Evolutionary conservation across 1,140 invertebrate genomes (phyloP).

Genomic region (Berghia stephanieae): DNA sequence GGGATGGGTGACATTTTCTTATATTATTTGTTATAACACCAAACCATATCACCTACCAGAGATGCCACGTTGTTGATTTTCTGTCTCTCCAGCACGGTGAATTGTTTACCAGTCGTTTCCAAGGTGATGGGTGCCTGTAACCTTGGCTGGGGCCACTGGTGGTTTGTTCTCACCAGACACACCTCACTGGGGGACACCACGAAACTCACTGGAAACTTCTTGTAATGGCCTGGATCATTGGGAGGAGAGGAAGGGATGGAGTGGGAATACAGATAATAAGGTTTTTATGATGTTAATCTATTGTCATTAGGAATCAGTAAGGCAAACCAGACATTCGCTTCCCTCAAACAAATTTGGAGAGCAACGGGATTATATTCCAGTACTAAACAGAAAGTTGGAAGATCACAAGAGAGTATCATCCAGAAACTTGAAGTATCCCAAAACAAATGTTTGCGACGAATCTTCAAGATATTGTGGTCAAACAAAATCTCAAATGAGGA

Average conservation of each 20-base stretch:
- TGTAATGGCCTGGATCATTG: slow-evolving; percentile 39
- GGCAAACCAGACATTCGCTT: too few species aligned
- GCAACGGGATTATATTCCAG: too few species aligned
- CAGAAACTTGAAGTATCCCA: too few species aligned
- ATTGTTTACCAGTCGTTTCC: slow-evolving; percentile 53
- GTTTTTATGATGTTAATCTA: neutral
- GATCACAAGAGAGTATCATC: too few species aligned
- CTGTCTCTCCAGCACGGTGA: slow-evolving; percentile 53
- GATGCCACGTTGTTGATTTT: slow-evolving; percentile 58
- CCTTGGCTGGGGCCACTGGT: slow-evolving; percentile 62
- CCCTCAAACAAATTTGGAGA: too few species aligned
- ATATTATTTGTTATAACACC: neutral
- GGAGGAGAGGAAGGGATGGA: neutral
- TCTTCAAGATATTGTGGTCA: too few species aligned
- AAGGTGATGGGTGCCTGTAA: slow-evolving; percentile 51
- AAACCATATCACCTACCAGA: slow-evolving; percentile 47
- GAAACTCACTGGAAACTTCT: slow-evolving; percentile 41
- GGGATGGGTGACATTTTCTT: too few species aligned
- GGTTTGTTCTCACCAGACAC: slow-evolving; percentile 51
- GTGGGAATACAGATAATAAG: neutral
- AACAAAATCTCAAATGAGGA: too few species aligned
- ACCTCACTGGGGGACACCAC: slow-evolving; percentile 46
- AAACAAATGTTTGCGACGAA: too few species aligned
- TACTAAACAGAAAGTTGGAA: too few species aligned
- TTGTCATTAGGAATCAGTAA: too few species aligned